Evolutionary conservation across 2,888 invertebrate genomes (phyloP).

Genomic region (Philereme transversata): DNA sequence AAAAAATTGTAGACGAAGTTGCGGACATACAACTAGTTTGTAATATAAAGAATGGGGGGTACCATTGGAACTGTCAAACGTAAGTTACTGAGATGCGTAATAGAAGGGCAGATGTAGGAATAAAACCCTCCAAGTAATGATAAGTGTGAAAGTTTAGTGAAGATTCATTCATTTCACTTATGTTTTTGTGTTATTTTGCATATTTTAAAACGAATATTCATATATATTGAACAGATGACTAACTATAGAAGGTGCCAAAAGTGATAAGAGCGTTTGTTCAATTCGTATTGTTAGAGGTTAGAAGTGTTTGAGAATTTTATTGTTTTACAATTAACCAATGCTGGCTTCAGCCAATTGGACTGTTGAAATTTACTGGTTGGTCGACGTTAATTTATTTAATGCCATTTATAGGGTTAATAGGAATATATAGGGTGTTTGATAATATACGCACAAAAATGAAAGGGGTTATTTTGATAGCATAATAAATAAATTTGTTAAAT

Average conservation of each 20-base stretch:
- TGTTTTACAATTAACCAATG: too few relatives aligned
- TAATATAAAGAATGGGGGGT: neutral
- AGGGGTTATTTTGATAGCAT: too few relatives aligned
- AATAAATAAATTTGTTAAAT: too few relatives aligned
- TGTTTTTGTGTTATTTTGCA: conserved; percentile 15
- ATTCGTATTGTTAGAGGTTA: conserved; percentile 5
- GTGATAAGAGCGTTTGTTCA: conserved; percentile 12
- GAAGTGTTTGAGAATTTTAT: neutral
- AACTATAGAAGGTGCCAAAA: conserved; percentile 19
- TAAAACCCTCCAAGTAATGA: conserved; percentile 56
- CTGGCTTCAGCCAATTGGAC: too few relatives aligned
- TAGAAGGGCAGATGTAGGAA: conserved; percentile 41
- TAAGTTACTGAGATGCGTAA: conserved; percentile 2
- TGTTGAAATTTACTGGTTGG: too few relatives aligned
- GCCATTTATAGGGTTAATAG: too few relatives aligned
- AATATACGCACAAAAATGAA: too few relatives aligned
- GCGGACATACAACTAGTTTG: too few relatives aligned
- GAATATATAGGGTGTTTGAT: too few relatives aligned
- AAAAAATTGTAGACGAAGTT: too few relatives aligned
- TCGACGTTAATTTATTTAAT: too few relatives aligned
- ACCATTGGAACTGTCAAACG: conserved; percentile 6
- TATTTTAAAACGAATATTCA: conserved; percentile 1
- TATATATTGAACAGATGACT: conserved; percentile 12
- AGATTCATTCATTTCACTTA: conserved; percentile 10
- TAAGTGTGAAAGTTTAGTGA: conserved; percentile 36